These are phyloP conservation scores for Microdon myrmicae DNA, from an alignment of 2,888 invertebrate genomes.

Conservation along the genomic window DNA sequence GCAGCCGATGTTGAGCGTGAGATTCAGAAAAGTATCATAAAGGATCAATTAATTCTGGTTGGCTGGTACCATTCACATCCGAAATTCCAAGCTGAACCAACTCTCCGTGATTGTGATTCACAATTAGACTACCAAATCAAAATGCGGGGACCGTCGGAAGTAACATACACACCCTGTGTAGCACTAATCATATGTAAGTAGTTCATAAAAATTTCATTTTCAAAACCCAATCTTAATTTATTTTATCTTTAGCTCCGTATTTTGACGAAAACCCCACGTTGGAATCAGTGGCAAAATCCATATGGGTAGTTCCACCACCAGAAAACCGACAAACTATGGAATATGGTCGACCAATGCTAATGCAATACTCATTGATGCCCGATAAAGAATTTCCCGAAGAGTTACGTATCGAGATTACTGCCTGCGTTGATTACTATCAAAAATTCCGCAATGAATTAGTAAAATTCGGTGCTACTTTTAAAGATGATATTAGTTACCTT, in stretches of 20 bases:
- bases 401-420: slow-evolving; percentile 86
- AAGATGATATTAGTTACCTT: slow-evolving; percentile 76
- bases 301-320: slow-evolving; percentile 96
- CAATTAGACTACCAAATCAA: slow-evolving; percentile 95
- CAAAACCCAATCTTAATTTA: slow-evolving; percentile 13
- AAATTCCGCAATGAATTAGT: slow-evolving; percentile 74
- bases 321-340: slow-evolving; percentile 87
- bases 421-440: slow-evolving; percentile 85
- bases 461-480: slow-evolving; percentile 70
- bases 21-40: slow-evolving; percentile 85
- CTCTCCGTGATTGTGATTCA: slow-evolving; percentile 86
- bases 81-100: slow-evolving; percentile 86
- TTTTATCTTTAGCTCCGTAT: slow-evolving; percentile 77
- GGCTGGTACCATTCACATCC: slow-evolving; percentile 98
- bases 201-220: background rate
- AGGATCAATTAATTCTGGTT: slow-evolving; percentile 81
- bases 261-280: slow-evolving; percentile 81
- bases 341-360: slow-evolving; percentile 90
- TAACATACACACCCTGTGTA: slow-evolving; percentile 92
- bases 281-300: slow-evolving; percentile 86
- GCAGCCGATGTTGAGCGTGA: slow-evolving; percentile 82
- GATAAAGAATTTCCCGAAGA: slow-evolving; percentile 84
- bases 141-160: slow-evolving; percentile 91
- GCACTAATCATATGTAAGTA: slow-evolving; percentile 90
- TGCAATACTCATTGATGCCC: slow-evolving; percentile 85